Evolutionary conservation across 2,888 invertebrate species (phyloP).

Genomic region (Campoplex capitator): DNA sequence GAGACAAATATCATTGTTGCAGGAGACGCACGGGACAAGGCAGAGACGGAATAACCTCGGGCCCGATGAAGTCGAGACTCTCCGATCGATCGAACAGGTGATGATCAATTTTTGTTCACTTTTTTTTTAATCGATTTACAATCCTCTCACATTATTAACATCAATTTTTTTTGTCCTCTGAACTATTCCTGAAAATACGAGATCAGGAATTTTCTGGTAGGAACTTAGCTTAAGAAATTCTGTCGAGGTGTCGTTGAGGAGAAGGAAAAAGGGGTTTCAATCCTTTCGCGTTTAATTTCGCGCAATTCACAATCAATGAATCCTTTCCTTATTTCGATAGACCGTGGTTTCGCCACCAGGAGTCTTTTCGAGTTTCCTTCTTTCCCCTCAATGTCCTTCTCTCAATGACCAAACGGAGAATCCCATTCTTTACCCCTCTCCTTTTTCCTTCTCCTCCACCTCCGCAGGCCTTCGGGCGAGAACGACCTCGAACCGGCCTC

Average conservation of each 20-base stretch:
- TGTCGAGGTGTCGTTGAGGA: conserved; percentile 75
- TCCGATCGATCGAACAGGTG: conserved; percentile 79
- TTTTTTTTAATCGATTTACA: neutral
- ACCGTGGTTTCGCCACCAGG: neutral
- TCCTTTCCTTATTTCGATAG: neutral
- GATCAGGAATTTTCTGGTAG: conserved; percentile 18
- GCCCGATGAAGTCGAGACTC: conserved; percentile 78
- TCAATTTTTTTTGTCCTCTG: neutral
- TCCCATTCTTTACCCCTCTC: conserved; percentile 73
- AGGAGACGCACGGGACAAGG: conserved; percentile 75
- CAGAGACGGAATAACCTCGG: conserved; percentile 72
- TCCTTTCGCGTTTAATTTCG: too few relatives aligned
- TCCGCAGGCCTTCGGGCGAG: conserved; percentile 73
- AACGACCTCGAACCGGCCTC: conserved; percentile 66
- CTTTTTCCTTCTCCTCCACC: conserved; percentile 74
- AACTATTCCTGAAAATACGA: neutral
- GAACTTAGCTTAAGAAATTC: conserved; percentile 1
- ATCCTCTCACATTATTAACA: neutral
- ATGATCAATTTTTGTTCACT: conserved; percentile 4
- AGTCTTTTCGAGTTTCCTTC: conserved; percentile 4
- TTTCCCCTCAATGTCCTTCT: conserved; percentile 72
- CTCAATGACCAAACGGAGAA: conserved; percentile 74
- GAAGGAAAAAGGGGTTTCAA: conserved; percentile 76
- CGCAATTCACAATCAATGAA: neutral
- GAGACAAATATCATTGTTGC: conserved; percentile 59